A percentile compares a stretch with the other conserved stretches of the same genome.
These are phyloP conservation scores for Anniella stebbinsi DNA, from an alignment of 2,797 vertebrate species.

Conservation along the genomic window DNA sequence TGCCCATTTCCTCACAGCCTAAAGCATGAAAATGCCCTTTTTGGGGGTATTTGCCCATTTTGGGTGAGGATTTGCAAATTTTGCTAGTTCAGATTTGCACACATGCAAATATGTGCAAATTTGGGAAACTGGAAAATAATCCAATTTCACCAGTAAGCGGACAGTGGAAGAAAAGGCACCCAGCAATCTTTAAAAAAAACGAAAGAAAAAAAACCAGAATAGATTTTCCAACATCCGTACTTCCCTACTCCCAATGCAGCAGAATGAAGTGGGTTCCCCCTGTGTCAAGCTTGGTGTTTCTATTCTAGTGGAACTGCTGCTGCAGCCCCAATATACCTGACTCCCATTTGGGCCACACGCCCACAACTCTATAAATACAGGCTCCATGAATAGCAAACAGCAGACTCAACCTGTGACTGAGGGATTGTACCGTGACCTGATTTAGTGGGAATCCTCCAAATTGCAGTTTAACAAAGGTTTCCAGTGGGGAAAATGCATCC, in stretches of 20 bases:
- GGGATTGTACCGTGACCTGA: constrained; percentile 29
- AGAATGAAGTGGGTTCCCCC: neutral
- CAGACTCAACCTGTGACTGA: neutral
- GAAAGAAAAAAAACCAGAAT: too few relatives aligned
- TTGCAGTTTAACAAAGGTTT: neutral
- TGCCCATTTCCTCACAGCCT: too few relatives aligned
- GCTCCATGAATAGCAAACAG: neutral
- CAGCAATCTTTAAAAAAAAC: too few relatives aligned
- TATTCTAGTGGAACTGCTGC: neutral
- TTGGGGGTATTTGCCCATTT: too few relatives aligned
- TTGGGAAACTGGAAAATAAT: too few relatives aligned
- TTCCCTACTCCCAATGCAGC: neutral
- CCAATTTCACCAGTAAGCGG: too few relatives aligned
- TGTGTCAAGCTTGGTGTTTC: neutral
- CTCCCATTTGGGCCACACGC: neutral
- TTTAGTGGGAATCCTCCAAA: constrained; percentile 28
- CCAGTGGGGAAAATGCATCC: neutral
- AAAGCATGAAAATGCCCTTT: too few relatives aligned
- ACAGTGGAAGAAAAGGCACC: too few relatives aligned
- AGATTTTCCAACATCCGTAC: too few relatives aligned
- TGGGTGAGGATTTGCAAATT: too few relatives aligned
- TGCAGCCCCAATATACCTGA: neutral
- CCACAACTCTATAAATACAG: constrained; percentile 27
- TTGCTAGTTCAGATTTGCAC: too few relatives aligned
- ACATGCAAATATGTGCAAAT: too few relatives aligned